phyloP scores from a whole-genome alignment of 1,140 invertebrate species.

The Streblospio benedicti region DNA sequence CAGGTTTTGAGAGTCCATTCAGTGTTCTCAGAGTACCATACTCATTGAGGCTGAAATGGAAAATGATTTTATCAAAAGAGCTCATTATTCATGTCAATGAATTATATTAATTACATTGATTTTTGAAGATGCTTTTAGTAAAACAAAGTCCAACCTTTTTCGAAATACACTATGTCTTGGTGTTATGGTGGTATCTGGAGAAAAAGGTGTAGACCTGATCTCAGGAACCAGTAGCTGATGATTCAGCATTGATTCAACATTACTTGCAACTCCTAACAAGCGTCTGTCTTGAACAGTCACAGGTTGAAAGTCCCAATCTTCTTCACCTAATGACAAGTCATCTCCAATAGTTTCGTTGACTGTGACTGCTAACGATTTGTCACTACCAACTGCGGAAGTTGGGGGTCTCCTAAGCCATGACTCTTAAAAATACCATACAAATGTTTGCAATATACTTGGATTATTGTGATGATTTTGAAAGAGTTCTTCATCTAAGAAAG shows the following conservation, averaged over 20 bases:
- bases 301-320: conserved; percentile 12
- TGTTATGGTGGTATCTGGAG: not conserved
- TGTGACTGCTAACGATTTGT: not conserved
- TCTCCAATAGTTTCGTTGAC: conserved; percentile 12
- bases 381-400: not conserved
- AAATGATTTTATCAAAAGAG: no score
- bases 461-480: no score
- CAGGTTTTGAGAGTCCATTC: no score
- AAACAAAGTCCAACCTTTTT: not conserved
- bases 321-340: conserved; percentile 11
- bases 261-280: conserved; percentile 34
- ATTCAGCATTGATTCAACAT: conserved; percentile 35
- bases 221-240: conserved; percentile 30
- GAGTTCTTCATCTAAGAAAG: no score
- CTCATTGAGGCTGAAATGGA: no score
- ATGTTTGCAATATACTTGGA: no score
- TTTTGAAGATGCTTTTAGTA: no score
- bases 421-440: no score
- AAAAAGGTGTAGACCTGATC: not conserved
- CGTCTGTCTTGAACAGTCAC: conserved; percentile 26
- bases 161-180: not conserved
- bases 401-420: no score
- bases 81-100: no score
- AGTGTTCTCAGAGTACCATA: no score
- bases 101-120: no score